Evolutionary conservation across 1,140 invertebrate genomes (phyloP), one percentile per base, ranked within the genome.

Genomic region (Camponotus vicinus): DNA sequence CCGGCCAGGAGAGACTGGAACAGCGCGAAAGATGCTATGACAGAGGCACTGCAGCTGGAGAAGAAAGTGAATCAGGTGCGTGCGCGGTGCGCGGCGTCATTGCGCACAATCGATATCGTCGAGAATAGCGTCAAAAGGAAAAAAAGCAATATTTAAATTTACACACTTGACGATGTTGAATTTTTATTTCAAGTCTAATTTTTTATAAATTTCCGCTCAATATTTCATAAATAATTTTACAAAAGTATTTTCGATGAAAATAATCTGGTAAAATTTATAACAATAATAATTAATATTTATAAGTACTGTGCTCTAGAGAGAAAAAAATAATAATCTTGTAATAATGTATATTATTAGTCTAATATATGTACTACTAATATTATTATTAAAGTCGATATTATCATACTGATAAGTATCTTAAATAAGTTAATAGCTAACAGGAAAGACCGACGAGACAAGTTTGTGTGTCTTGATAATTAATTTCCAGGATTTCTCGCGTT

Each of bases 31-130:
- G 96, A 97, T 11, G 97, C 97, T 0, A 97, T 98, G 95, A 91
- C 94, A 61, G 95, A 96, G n/a, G 97, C 98, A 21, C 94, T 98
- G 4, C 92, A 96, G 37, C 94, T 98, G 87, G 98, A 98, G 93
- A 97, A 97, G 93, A 95, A 94, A 85, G 97, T 98, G n/a, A 98
- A 98, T 93, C 71, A 91, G 85, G 93, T 94, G 67, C 61, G 76
- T 86, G 21, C 32, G 11, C 40, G 18, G 21, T 40, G 11, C 40
- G 18, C 7, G 37, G 18, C 1, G 9, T 15, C 9, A n/a, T 52
- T 37, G 77, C 64, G 42, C 64, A 1, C 13, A 82, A 82, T 82
- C 40, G 67, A 82, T 59, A 73, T 7, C 11, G n/a, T 8, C 6
- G 27, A 13, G 15, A 45, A 80, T 40, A 55, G 45, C 45, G n/a